These are phyloP conservation scores for Enteromius unitaeniatus DNA, from an alignment of 2,797 vertebrate species.

Conservation along the genomic window DNA sequence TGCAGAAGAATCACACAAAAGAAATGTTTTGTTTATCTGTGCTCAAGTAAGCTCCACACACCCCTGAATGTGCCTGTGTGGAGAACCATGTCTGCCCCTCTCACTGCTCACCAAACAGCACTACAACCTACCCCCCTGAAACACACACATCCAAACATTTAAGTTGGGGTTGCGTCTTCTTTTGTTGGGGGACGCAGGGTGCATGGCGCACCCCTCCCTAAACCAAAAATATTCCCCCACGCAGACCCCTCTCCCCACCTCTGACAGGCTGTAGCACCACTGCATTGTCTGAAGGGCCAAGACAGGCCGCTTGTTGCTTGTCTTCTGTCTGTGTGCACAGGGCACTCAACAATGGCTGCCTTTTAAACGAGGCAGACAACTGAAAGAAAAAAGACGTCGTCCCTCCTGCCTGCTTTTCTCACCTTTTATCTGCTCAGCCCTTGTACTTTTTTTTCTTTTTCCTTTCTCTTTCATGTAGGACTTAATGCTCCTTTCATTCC, in stretches of 20 bases:
- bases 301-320: constrained; percentile 81
- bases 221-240: constrained; percentile 48
- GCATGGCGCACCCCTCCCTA: constrained; percentile 68
- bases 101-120: constrained; percentile 1
- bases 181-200: constrained; percentile 74
- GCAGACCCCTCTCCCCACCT: constrained; percentile 48
- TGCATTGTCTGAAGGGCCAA: constrained; percentile 79
- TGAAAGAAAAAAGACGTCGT: constrained; percentile 52
- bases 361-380: constrained; percentile 81
- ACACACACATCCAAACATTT: constrained; percentile 67
- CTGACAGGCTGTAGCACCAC: constrained; percentile 71
- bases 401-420: constrained; percentile 48
- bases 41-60: constrained; percentile 64
- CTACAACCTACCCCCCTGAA: not conserved
- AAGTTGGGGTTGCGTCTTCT: constrained; percentile 78
- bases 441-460: constrained; percentile 44
- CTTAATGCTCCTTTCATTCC: constrained; percentile 59
- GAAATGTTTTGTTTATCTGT: constrained; percentile 72
- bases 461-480: constrained; percentile 38
- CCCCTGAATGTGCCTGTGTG: constrained; percentile 71
- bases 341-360: constrained; percentile 62
- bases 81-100: constrained; percentile 30
- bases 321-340: constrained; percentile 74
- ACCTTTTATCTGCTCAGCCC: constrained; percentile 53
- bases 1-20: constrained; percentile 70